phyloP scores from a whole-genome alignment of 2,888 invertebrate genomes.

The Conomelus anceps region DNA sequence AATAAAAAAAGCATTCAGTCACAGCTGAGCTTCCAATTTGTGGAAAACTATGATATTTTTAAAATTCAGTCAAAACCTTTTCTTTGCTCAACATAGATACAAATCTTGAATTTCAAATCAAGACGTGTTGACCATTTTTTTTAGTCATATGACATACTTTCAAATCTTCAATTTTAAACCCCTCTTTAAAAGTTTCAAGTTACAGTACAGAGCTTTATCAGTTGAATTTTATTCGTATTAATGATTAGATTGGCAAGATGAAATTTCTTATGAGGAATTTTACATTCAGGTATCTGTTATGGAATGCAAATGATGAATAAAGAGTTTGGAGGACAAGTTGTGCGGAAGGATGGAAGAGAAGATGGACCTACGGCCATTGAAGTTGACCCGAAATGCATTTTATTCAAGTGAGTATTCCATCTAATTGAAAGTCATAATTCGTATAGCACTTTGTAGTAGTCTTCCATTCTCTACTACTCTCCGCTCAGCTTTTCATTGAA shows the following conservation, averaged over 20 bases:
- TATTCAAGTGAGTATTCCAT: conserved; percentile 74
- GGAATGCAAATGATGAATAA: conserved; percentile 99
- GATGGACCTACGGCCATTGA: conserved; percentile 90
- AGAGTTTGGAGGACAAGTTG: conserved; percentile 89
- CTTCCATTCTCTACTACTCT: not conserved
- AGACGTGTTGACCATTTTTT: too few species aligned
- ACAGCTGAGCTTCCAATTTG: too few species aligned
- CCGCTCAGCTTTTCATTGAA: too few species aligned
- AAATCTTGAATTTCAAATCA: too few species aligned
- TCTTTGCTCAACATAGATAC: too few species aligned
- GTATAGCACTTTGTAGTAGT: not conserved
- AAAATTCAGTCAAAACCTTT: too few species aligned
- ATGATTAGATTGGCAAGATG: not conserved
- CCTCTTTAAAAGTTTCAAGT: not conserved
- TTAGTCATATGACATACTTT: not conserved
- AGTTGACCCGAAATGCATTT: conserved; percentile 76
- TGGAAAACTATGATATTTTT: too few species aligned
- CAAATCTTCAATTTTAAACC: not conserved
- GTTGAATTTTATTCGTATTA: too few species aligned
- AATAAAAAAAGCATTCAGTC: too few species aligned
- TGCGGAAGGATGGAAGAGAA: conserved; percentile 79
- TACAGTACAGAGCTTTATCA: too few species aligned
- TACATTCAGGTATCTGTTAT: conserved; percentile 83
- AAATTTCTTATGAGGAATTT: not conserved
- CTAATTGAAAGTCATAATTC: not conserved